A percentile compares a stretch with the other conserved stretches of the same genome.
phyloP scores from a whole-genome alignment of 1,140 invertebrate species.

The Euura lappo region DNA sequence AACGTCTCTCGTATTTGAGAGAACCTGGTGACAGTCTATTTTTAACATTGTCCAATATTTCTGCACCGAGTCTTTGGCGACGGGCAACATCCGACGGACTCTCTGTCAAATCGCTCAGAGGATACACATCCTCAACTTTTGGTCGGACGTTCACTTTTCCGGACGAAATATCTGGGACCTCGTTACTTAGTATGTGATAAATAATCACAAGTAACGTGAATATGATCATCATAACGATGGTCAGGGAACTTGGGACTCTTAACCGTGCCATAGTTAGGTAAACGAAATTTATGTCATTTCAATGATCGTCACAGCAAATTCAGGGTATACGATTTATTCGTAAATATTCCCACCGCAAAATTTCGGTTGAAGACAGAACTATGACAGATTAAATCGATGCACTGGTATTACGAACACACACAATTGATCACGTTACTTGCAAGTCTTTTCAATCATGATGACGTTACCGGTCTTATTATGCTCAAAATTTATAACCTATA shows the following conservation, averaged over 20 bases:
- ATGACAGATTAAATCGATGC: too few relatives aligned
- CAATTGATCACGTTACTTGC: too few relatives aligned
- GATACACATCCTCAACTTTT: slow-evolving; percentile 36
- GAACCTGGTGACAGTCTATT: slow-evolving; percentile 22
- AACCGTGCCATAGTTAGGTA: slow-evolving; percentile 40
- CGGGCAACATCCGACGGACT: slow-evolving; percentile 25
- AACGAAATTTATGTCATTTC: background rate
- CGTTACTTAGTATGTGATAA: slow-evolving; percentile 50
- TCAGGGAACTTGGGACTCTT: slow-evolving; percentile 44
- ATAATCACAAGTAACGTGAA: slow-evolving; percentile 45
- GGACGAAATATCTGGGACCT: slow-evolving; percentile 39
- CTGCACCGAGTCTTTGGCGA: slow-evolving; percentile 26
- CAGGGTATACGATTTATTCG: background rate
- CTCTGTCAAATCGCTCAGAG: slow-evolving; percentile 35
- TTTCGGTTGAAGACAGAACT: too few relatives aligned
- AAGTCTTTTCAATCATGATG: too few relatives aligned
- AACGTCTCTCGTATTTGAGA: slow-evolving; percentile 23
- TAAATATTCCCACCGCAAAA: background rate
- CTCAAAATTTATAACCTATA: too few relatives aligned
- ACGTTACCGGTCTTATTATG: too few relatives aligned
- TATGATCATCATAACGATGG: slow-evolving; percentile 42
- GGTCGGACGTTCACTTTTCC: slow-evolving; percentile 27
- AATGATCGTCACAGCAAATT: background rate
- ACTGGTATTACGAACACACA: too few relatives aligned
- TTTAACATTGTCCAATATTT: slow-evolving; percentile 24